These are phyloP conservation scores for Meloidogyne floridensis DNA, from an alignment of 1,140 invertebrate genomes.

Conservation along the genomic window DNA sequence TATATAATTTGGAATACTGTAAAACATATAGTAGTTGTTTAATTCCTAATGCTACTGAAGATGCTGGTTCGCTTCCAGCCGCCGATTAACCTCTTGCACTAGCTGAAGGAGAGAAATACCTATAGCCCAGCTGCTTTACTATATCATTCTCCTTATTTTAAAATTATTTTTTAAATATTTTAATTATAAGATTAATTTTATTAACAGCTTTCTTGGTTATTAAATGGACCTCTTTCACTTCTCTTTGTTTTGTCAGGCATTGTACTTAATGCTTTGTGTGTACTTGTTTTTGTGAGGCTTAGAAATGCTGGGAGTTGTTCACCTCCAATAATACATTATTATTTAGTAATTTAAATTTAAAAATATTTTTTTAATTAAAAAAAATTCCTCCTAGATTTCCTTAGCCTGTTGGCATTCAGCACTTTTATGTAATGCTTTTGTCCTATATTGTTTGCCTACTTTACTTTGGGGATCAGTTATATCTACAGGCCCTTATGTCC, in stretches of 20 bases:
- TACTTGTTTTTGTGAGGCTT: constrained; percentile 49
- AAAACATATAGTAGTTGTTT: no score
- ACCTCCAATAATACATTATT: constrained; percentile 62
- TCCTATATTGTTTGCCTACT: constrained; percentile 63
- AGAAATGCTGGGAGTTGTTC: constrained; percentile 32
- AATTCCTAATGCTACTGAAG: no score
- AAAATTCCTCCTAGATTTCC: constrained; percentile 19
- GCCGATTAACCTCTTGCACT: no score
- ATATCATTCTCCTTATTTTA: no score
- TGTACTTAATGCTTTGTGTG: constrained; percentile 56
- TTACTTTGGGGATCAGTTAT: constrained; percentile 55
- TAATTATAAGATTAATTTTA: neutral
- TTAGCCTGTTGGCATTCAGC: constrained; percentile 61
- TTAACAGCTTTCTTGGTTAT: constrained; percentile 50
- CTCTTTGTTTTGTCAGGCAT: constrained; percentile 55
- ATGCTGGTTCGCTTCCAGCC: no score
- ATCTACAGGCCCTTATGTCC: constrained; percentile 49
- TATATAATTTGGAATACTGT: no score
- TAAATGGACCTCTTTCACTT: constrained; percentile 61
- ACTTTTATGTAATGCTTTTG: constrained; percentile 58
- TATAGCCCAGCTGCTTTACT: no score
- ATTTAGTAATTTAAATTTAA: constrained; percentile 45
- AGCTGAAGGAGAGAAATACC: no score
- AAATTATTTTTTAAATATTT: neutral
- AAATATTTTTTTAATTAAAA: no score